Base-by-base conservation (phyloP, 2,797 vertebrate genomes). In the Pangasius krempfi region DNA sequence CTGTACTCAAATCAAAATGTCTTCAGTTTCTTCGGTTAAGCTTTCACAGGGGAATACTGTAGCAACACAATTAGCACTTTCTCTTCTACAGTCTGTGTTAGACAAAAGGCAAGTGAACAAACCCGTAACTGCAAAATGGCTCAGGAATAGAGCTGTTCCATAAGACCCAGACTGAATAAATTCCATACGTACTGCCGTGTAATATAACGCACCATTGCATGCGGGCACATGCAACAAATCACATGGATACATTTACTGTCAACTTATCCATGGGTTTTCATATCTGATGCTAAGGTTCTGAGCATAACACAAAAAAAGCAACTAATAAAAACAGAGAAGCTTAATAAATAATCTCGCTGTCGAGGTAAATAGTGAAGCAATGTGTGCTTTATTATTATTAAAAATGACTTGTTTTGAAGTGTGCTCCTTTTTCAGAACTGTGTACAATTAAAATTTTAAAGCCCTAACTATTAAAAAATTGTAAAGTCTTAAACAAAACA, bases 21-120 rank as follows among this genome's bases (percentile, higher is more conserved):
- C 33, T 66, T 27, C 40, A 25, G 25, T 83, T 64, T 80, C 64
- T 52, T 22, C 54, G 52, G 30, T 82, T 72, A 66, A 66, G 13
- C 44, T 76, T 83, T 64, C 79, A 84, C 85, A 30, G 78, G 78
- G 78, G 66, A 86, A 58, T 47, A 22, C 54, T 40, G 50, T 18
- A 62, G 76, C 76, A 37, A 47, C 52, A 20, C 88, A 89, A 86
- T 86, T 81, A 86, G 88, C 88, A 82, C 88, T 60, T 81, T 44
- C 84, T 82, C 25, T 16, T 79, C 16, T 27, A 40, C 33, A 14
- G 50, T 9, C 30, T 30, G 27, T 12, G 44, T 56, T 30, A 20
- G 22, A 70, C 50, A 72, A 70, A 60, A 89, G n/a, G 54, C 27
- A 33, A 52, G 37, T 4, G 27, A 72, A 85, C 75, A 25, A 8